Evolutionary conservation across 2,797 vertebrate species (phyloP), one percentile per base, ranked within the genome.

Genomic region (Myotis vivesi): DNA sequence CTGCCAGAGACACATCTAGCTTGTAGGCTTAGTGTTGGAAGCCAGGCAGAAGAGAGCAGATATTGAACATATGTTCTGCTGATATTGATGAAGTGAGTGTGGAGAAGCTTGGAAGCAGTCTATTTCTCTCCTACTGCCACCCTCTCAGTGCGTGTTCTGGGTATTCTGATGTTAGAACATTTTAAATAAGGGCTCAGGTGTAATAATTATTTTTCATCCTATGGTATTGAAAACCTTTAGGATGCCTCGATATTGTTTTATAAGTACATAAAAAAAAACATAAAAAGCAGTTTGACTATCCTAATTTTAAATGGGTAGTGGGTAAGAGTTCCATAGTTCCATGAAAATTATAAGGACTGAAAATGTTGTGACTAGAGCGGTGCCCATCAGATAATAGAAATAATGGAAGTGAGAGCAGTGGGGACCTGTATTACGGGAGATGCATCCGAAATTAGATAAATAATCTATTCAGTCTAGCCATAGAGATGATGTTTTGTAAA

Each of bases 1-100:
- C 86, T 94, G 75, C 87, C 88, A 96, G 95, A 87, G 94, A 97
- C 82, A 77, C 85, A 96, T 84, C 76, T 66, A 92, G 79, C 80
- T 95, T 71, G 46, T 46, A 79, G 79, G n/a, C 69, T 44, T 79
- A 41, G 82, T 72, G 95, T 92, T 64, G 77, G 82, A 94, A 97
- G 59, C 49, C 53, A 93, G 53, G 59, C 69, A 81, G 77, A 94
- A 81, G 91, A 94, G 73, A 94, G 69, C 59, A 88, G 89, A 84
- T 64, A 71, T 23, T 10, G 28, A 95, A 64, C 93, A 93, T 95
- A 84, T 95, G 93, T 76, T 97, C 64, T n/a, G 8, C 51, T 94
- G 94, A 75, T 89, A 95, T 30, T 46, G 94, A 91, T 76, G 77
- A 88, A 94, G 16, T 41, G 71, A 86, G 8, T n/a, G 38, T 89